Conservation (phyloP, 64 coral and sea anemone genomes). For the Orbicella faveolata region DNA sequence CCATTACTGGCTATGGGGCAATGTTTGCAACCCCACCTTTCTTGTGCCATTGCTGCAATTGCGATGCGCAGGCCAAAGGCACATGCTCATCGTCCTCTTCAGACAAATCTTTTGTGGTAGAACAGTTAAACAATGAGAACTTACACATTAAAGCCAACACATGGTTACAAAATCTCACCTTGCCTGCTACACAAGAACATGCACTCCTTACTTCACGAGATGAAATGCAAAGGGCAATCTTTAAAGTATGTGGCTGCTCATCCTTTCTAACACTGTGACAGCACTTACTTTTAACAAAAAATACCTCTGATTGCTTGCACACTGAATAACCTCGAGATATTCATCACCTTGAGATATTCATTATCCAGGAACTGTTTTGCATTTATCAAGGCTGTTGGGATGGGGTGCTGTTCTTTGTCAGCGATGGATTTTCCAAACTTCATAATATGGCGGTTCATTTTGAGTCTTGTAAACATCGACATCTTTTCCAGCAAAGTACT, state of each 20-base stretch:
- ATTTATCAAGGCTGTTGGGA: constrained; percentile 52
- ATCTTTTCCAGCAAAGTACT: constrained; percentile 56
- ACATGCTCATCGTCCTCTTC: constrained; percentile 21
- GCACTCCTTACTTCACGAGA: constrained; percentile 26
- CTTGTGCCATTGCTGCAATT: constrained; percentile 56
- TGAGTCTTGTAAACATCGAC: constrained; percentile 38
- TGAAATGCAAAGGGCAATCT: constrained; percentile 34
- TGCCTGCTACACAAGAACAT: constrained; percentile 34
- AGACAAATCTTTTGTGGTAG: constrained; percentile 15
- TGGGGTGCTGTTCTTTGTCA: constrained; percentile 41
- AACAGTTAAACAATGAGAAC: constrained; percentile 27
- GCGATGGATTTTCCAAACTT: constrained; percentile 52
- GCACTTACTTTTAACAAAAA: constrained; percentile 49
- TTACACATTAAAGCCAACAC: constrained; percentile 55
- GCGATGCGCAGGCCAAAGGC: constrained; percentile 3
- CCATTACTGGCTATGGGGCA: constrained; percentile 40
- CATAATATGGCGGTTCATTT: constrained; percentile 51
- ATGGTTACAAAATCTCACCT: constrained; percentile 60
- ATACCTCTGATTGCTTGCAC: constrained; percentile 20
- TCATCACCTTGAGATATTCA: too few relatives aligned
- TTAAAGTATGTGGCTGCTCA: too few relatives aligned
- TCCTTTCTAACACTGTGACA: constrained; percentile 54
- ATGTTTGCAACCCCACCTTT: constrained; percentile 35
- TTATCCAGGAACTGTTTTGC: constrained; percentile 40
- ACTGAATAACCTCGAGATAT: constrained; percentile 51